Evolutionary conservation across 2,797 vertebrate genomes (phyloP).

Genomic region (Diplodus sargus): DNA sequence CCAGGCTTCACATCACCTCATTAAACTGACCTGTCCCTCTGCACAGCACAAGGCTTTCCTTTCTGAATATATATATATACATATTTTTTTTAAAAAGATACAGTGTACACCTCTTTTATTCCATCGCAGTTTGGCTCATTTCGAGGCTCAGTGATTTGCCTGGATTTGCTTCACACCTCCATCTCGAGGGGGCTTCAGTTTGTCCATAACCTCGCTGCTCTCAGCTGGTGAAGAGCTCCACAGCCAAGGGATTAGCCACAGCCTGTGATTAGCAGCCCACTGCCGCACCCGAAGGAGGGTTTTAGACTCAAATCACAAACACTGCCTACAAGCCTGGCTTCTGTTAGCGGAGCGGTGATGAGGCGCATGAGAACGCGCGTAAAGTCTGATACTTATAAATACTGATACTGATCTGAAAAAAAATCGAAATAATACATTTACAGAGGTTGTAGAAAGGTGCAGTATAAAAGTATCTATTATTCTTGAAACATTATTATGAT

Average conservation of each 20-base stretch:
- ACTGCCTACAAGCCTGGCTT: conserved; percentile 37
- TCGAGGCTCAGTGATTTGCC: conserved; percentile 65
- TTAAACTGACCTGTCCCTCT: conserved; percentile 73
- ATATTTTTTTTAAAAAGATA: conserved; percentile 5
- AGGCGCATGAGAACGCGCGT: too few species aligned
- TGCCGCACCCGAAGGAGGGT: conserved; percentile 58
- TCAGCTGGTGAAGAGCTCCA: conserved; percentile 75
- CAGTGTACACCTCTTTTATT: conserved; percentile 19
- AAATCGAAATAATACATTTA: too few species aligned
- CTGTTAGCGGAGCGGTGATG: too few species aligned
- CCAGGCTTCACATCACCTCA: conserved; percentile 73
- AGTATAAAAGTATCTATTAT: too few species aligned
- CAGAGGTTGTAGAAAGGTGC: too few species aligned
- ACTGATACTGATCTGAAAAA: too few species aligned
- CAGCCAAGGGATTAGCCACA: conserved; percentile 76
- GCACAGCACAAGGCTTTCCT: conserved; percentile 49
- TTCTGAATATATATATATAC: neutral
- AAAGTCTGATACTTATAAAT: too few species aligned
- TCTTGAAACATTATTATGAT: too few species aligned
- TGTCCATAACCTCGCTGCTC: conserved; percentile 67
- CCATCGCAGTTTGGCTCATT: conserved; percentile 47
- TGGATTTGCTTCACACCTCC: conserved; percentile 66
- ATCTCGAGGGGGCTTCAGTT: conserved; percentile 62
- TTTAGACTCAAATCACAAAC: conserved; percentile 52
- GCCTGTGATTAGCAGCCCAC: conserved; percentile 78